Percentiles rank a stretch among this genome's conserved stretches.
These are phyloP conservation scores for Lepidocolaptes lacrymiger DNA, from an alignment of 2,797 vertebrate genomes.

Conservation along the genomic window DNA sequence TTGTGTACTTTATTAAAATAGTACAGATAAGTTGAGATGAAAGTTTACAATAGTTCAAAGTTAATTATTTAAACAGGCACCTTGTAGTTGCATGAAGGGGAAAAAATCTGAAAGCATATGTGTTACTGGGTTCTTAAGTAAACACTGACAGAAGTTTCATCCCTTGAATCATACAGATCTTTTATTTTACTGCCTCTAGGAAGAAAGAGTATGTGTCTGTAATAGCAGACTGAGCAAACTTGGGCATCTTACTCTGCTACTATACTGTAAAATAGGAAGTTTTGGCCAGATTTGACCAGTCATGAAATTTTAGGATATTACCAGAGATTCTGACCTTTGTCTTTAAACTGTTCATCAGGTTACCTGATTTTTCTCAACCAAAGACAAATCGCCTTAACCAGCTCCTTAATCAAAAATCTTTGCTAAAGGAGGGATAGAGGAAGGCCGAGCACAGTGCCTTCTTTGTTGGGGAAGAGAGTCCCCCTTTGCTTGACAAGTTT, in stretches of 20 bases:
- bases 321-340: not conserved
- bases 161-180: not conserved
- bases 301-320: not conserved
- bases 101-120: not conserved
- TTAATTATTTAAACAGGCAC: not conserved
- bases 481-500: not conserved
- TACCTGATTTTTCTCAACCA: not conserved
- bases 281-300: not conserved
- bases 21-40: not conserved
- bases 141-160: not conserved
- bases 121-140: not conserved
- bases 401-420: not conserved
- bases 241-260: not conserved
- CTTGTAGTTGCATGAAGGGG: not conserved
- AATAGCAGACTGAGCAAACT: not conserved
- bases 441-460: not conserved
- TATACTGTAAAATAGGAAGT: not conserved
- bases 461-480: not conserved
- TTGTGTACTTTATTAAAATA: not conserved
- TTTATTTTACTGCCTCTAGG: not conserved
- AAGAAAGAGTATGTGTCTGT: not conserved
- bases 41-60: not conserved
- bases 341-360: not conserved
- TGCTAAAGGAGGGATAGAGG: not conserved
- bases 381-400: not conserved